Percentiles rank a stretch among this genome's conserved stretches.
These are phyloP conservation scores for Zaprionus inermis DNA, from an alignment of 1,140 invertebrate species.

Conservation along the genomic window DNA sequence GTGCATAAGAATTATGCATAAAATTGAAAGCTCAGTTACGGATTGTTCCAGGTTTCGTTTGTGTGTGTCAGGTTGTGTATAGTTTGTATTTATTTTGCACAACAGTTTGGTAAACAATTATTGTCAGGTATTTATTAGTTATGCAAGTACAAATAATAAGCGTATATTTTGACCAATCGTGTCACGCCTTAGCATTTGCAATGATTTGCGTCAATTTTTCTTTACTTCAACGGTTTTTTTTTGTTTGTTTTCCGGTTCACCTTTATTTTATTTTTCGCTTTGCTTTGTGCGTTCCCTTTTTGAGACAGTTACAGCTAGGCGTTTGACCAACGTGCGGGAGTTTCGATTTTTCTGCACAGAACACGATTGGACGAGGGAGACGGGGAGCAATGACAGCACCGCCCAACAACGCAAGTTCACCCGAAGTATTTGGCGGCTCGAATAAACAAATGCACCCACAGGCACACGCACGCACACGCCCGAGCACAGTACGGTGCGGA, in stretches of 20 bases:
- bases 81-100: slow-evolving; percentile 27
- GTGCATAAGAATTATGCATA: slow-evolving; percentile 9
- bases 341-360: slow-evolving; percentile 66
- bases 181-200: slow-evolving; percentile 21
- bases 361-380: background rate
- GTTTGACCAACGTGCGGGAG: slow-evolving; percentile 51
- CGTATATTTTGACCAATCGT: slow-evolving; percentile 26
- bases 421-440: slow-evolving; percentile 42
- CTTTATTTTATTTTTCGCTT: slow-evolving; percentile 9
- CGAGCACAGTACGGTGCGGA: background rate
- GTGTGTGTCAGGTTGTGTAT: background rate
- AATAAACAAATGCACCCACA: slow-evolving; percentile 60
- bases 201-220: slow-evolving; percentile 15
- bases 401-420: slow-evolving; percentile 61
- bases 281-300: slow-evolving; percentile 31
- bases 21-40: slow-evolving; percentile 29
- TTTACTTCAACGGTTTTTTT: slow-evolving; percentile 3
- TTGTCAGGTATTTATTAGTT: slow-evolving; percentile 27
- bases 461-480: background rate
- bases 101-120: slow-evolving; percentile 35
- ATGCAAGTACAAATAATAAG: slow-evolving; percentile 35
- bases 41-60: slow-evolving; percentile 6
- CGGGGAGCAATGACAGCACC: slow-evolving; percentile 50
- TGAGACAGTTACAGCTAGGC: slow-evolving; percentile 19
- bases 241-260: slow-evolving; percentile 8